Base-by-base conservation (phyloP, 35 echinoderm and acorn worm species). In the Diadema setosum region DNA sequence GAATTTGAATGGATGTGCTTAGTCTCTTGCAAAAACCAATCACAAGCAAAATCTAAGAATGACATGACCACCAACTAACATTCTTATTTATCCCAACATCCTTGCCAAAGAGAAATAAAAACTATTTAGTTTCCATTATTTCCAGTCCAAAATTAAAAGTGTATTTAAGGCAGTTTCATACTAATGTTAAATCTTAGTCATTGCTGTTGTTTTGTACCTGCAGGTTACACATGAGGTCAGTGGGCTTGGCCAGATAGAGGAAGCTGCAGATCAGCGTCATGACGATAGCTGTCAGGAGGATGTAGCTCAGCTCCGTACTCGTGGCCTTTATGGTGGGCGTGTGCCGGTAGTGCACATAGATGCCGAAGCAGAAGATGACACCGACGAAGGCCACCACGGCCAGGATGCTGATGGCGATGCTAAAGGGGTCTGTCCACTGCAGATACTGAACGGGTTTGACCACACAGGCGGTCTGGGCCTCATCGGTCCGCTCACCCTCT, bases 271-370 rank as follows among this genome's bases (percentile, higher is more conserved):
- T 17, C 5, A 91, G 93, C 31, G 80, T 85, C 4, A 70, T 42
- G 0, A 82, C 69, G 26, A 98, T 89, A 9, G 92, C 91, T 7
- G 91, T 50, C 24, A 94, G 37, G 2, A 93, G 89, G 16, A 91
- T 83, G n/a, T 91, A 93, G 63, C 96, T 98, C 15, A 98, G 89
- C 75, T 98, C 96, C 0, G 80, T 91, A 58, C 96, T 98, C 39
- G 96, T 98, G 17, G 96, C 96, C 80, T 98, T 98, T 33, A 98
- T 85, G 30, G 89, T 93, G 0, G 96, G 88, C 1, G 96, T 94
- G 39, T 92, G 58, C 16, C 89, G 82, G 32, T 90, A 94, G 5
- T 37, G 84, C 81, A 91, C 42, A 27, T 91, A 98, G 39, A 89
- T 58, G 14, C 49, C 42, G 12, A 94, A 88, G 24, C 59, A 67